Evolutionary conservation across 92 coral and sea anemone species (phyloP).

Genomic region (Anthopleura xanthogrammica): DNA sequence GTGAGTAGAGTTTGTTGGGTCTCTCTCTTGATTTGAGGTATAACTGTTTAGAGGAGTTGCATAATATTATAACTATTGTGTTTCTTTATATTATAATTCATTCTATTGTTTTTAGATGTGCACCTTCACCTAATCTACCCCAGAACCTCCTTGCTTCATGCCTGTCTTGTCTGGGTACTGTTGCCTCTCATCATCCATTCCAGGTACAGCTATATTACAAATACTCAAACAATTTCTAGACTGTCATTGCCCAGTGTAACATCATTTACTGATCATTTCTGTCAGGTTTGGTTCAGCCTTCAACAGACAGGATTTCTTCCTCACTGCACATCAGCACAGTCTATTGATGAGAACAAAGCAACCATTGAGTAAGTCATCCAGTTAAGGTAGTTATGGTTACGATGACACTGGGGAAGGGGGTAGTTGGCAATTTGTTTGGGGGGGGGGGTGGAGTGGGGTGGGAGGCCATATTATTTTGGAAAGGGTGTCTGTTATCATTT

Average conservation of each 20-base stretch:
- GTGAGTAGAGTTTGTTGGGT: no score
- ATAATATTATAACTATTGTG: no score
- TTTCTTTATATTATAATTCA: not conserved
- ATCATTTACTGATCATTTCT: not conserved
- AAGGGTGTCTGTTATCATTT: no score
- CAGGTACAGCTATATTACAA: constrained; percentile 52
- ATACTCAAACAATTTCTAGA: not conserved
- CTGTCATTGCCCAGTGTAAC: no score
- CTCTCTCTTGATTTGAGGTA: no score
- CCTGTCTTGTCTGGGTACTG: constrained; percentile 82
- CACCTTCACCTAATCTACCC: constrained; percentile 83
- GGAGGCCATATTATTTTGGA: no score
- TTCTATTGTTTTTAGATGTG: constrained; percentile 47
- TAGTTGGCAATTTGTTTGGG: no score
- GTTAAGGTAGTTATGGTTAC: not conserved
- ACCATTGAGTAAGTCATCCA: constrained; percentile 67
- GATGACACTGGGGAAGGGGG: no score
- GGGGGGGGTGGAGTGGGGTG: no score
- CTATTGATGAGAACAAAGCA: constrained; percentile 53
- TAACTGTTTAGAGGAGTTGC: not conserved
- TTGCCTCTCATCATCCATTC: constrained; percentile 79
- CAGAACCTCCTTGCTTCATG: constrained; percentile 80
- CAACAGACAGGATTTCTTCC: constrained; percentile 96
- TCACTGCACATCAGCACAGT: constrained; percentile 66
- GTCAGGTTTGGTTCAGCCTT: constrained; percentile 86